A percentile compares a stretch with the other conserved stretches of the same genome.
phyloP scores from a whole-genome alignment of 2,797 vertebrate genomes.

The Tenualosa thibaudeaui region DNA sequence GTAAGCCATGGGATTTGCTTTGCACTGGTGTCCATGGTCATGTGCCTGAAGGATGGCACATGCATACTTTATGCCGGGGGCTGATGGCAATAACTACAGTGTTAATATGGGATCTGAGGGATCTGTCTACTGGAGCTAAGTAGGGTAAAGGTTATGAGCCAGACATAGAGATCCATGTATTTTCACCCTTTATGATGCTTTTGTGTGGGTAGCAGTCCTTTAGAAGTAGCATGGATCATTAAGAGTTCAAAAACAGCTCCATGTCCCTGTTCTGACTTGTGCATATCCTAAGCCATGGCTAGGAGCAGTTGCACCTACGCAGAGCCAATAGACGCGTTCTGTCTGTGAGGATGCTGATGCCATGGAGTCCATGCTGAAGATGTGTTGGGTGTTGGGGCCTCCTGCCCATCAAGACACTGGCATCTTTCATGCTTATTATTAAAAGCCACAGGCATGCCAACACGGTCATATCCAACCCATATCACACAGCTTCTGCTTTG shows the following conservation, averaged over 20 bases:
- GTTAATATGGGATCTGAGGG: neutral
- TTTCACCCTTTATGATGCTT: neutral
- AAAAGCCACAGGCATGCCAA: neutral
- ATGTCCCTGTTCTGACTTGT: neutral
- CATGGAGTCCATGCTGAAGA: neutral
- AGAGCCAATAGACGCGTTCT: neutral
- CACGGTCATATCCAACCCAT: neutral
- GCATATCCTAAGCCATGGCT: neutral
- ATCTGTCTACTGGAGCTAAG: neutral
- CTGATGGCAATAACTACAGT: neutral
- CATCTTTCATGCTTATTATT: too few species aligned
- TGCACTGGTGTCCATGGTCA: neutral
- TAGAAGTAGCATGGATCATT: neutral
- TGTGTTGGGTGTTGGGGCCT: neutral
- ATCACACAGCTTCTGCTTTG: neutral
- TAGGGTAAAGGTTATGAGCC: neutral
- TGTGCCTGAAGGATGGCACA: conserved; percentile 26
- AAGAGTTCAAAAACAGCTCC: neutral
- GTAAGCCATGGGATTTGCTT: conserved; percentile 38
- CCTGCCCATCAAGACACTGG: neutral
- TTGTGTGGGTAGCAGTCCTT: neutral
- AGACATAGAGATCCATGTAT: neutral
- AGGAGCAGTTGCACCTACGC: too few species aligned
- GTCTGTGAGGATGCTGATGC: neutral
- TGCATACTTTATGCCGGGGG: conserved; percentile 21